Base-by-base conservation (phyloP, 2,888 invertebrate species). In the Leptinotarsa rubiginosa region DNA sequence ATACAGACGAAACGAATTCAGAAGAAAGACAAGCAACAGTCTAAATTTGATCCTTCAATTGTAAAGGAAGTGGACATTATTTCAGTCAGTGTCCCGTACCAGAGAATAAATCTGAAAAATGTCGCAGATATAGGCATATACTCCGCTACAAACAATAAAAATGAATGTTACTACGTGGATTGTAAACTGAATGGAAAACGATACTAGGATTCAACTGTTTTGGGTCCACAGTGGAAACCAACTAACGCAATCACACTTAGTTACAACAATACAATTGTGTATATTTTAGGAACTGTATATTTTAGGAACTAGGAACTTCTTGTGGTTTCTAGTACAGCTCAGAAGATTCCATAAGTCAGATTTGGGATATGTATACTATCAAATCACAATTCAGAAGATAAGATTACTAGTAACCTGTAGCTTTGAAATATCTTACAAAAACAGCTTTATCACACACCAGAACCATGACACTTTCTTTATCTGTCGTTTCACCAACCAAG, bases 151-250 rank as follows among this genome's bases (percentile, higher is more conserved):
- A 49, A 49, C 4, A 49, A 4, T 16, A 12, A 2, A 1, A 49
- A 49, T 47, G 49, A 15, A 0, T 49, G 15, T 49, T 49, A 49
- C 49, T 4, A 49, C 49, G 49, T 49, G 2, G 4, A 49, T 15
- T 49, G 49, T 10, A 15, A 49, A 49, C 16, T 49, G 15, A 49
- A 49, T 49, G 15, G 15, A 49, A 4, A 49, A 49, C 49, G 15
- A 49, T 49, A 49, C 47, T 78, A 49, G 79, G 80, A 49, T 49
- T 49, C 49, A 49, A 15, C 49, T 15, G 16, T 16, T 49, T 16
- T 49, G 4, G 16, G n/a, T 54, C 20, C 20, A 20, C 49, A 49
- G 49, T 49, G 15, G 49, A 13, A 49, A 49, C 49, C 49, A 13
- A 49, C 49, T 16, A 16, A 49, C 49, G 15, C 4, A 49, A 15